Evolutionary conservation across 2,113 vertebrate species (phyloP), one percentile per base, ranked within the genome.

Genomic region (Garra rufa): DNA sequence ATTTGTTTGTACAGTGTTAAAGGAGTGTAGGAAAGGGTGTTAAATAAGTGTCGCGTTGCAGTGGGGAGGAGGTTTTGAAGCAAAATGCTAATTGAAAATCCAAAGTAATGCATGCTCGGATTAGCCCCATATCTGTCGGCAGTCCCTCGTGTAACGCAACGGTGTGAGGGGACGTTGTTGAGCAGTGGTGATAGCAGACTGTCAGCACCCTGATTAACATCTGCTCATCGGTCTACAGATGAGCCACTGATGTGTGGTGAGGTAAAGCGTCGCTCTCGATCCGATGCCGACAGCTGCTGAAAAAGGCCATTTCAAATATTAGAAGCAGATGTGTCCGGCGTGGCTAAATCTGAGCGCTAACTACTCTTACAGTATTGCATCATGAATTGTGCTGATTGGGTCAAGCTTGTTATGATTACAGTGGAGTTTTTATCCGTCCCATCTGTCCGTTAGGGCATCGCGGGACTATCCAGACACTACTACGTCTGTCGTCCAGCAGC

Each of bases 261-360:
- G 84, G 85, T 93, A 93, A 94, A 92, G 83, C 86, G 78, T 82
- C 70, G 24, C 90, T 84, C 90, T 93, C 90, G 91, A 90, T 91
- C 91, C 61, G 0, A 34, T 34, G 59, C 89, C 88, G 92, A 93
- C 90, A 94, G 91, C 92, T 93, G 92, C 89, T 89, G 85, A 76
- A 88, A 92, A 92, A 89, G 87, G 89, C 88, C 90, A 85, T 90
- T 88, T 86, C 82, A 88, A 89, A 94, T 91, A 92, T 92, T 87
- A 91, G 71, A 78, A 87, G 85, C 92, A 94, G 92, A 92, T 94
- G 93, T 90, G 87, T 86, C 63, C 74, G 80, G 82, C 81, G 44
- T 70, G 88, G 78, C 88, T 87, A 81, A 85, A 70, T 55, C 65
- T 59, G 77, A 89, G 80, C 46, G 79, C 78, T 84, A 91, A 90